These are phyloP conservation scores for Protobothrops mucrosquamatus DNA, from an alignment of 2,113 vertebrate species.

Conservation along the genomic window DNA sequence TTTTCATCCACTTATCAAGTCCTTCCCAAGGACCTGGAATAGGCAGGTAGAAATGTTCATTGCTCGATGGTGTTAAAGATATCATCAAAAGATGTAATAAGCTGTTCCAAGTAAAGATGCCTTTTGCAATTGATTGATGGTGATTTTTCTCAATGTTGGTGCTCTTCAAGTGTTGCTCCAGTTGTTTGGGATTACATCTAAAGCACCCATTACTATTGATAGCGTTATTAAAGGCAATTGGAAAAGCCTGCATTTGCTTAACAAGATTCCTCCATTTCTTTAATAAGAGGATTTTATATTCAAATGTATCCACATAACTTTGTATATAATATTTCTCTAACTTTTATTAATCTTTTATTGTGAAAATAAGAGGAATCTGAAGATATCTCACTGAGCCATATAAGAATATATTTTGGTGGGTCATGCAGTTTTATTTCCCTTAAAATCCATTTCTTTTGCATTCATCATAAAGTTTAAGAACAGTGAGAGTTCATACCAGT, in stretches of 20 bases:
- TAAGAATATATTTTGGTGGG: neutral
- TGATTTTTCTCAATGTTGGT: neutral
- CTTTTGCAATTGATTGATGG: neutral
- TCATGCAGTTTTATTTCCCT: constrained; percentile 19
- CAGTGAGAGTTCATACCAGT: constrained; percentile 16
- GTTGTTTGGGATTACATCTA: neutral
- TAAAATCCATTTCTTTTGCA: neutral
- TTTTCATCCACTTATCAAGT: neutral
- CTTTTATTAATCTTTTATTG: neutral
- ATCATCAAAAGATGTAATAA: neutral
- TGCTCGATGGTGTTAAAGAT: neutral
- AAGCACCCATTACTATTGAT: neutral
- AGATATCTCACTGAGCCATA: neutral
- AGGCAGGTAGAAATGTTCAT: neutral
- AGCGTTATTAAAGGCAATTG: neutral
- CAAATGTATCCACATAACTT: neutral
- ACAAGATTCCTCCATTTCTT: neutral
- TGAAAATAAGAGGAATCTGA: neutral
- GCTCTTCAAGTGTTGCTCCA: neutral
- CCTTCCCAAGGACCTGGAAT: neutral
- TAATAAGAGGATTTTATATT: neutral
- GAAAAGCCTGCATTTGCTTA: neutral
- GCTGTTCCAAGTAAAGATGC: neutral
- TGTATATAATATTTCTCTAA: neutral
- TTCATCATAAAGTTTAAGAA: constrained; percentile 40